Conservation (phyloP, 2,888 invertebrate genomes). For the Gymnocheta viridis region DNA sequence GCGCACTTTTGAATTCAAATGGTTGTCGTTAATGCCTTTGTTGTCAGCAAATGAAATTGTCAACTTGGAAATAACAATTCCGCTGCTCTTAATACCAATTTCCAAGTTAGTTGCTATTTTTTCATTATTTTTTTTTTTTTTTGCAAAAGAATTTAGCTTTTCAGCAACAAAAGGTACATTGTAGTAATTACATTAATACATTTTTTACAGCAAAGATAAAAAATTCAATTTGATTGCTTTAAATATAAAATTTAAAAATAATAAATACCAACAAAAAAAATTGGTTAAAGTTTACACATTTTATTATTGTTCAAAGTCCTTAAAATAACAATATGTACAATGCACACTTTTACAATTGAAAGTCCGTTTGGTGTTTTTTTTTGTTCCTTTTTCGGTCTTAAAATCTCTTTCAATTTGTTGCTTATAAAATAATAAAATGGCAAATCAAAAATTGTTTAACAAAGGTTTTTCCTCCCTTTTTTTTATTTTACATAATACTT, state of each 20-base stretch:
- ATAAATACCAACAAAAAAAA: neutral
- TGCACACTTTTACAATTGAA: slow-evolving; percentile 42
- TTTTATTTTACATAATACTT: neutral
- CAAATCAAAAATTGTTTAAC: slow-evolving; percentile 63
- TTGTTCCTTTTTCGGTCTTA: slow-evolving; percentile 2
- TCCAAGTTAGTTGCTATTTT: slow-evolving; percentile 47
- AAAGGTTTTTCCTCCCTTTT: slow-evolving; percentile 3
- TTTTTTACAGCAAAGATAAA: neutral
- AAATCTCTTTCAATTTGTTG: slow-evolving; percentile 57
- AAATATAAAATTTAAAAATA: slow-evolving; percentile 15
- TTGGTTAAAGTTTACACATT: slow-evolving; percentile 29
- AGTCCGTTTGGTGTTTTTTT: slow-evolving; percentile 11
- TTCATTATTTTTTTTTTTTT: neutral
- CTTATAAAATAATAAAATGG: slow-evolving; percentile 57
- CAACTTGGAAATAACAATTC: slow-evolving; percentile 57
- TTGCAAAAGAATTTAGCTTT: slow-evolving; percentile 27
- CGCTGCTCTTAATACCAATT: slow-evolving; percentile 53
- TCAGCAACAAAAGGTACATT: slow-evolving; percentile 43
- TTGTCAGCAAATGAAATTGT: slow-evolving; percentile 70
- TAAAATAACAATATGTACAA: slow-evolving; percentile 53
- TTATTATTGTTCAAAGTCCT: slow-evolving; percentile 39
- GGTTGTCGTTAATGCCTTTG: slow-evolving; percentile 69
- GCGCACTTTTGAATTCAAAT: slow-evolving; percentile 63
- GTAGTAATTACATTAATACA: slow-evolving; percentile 53
- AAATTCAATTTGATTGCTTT: neutral